A percentile compares a stretch with the other conserved stretches of the same genome.
phyloP scores from a whole-genome alignment of 2,888 invertebrate species.

The Agapostemon virescens region DNA sequence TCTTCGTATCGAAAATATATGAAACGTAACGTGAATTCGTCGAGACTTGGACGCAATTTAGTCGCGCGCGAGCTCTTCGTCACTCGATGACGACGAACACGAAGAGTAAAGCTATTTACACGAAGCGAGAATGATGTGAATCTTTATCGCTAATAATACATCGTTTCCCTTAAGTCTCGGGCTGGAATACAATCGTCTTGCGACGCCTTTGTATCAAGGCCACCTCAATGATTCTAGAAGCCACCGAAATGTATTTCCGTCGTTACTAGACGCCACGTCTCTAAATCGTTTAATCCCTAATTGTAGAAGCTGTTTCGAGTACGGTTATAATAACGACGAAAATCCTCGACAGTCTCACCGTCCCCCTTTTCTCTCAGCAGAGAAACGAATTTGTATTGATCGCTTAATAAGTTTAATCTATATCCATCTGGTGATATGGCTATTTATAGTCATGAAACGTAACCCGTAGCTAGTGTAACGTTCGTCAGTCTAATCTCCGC shows the following conservation, averaged over 20 bases:
- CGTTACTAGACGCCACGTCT: background rate
- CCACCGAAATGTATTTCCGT: background rate
- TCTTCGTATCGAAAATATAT: slow-evolving; percentile 60
- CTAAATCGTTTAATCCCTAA: background rate
- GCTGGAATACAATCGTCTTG: slow-evolving; percentile 8
- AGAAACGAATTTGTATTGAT: slow-evolving; percentile 15
- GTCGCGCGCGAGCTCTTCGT: slow-evolving; percentile 35
- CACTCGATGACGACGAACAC: slow-evolving; percentile 21
- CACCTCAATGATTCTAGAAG: background rate
- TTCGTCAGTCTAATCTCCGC: background rate
- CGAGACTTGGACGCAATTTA: slow-evolving; percentile 54
- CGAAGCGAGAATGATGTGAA: slow-evolving; percentile 47
- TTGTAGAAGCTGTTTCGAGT: background rate
- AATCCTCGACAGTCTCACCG: background rate
- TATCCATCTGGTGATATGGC: slow-evolving; percentile 6
- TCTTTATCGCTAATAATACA: slow-evolving; percentile 42
- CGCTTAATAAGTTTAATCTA: slow-evolving; percentile 20
- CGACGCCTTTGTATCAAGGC: slow-evolving; percentile 4
- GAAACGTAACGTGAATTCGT: slow-evolving; percentile 50
- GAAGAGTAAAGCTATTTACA: slow-evolving; percentile 61
- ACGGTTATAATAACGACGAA: background rate
- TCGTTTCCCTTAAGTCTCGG: slow-evolving; percentile 22
- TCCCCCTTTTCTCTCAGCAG: background rate
- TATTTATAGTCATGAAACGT: slow-evolving; percentile 1
- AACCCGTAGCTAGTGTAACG: slow-evolving; percentile 4